Conservation (phyloP, 1,140 invertebrate genomes). For the Rhyzopertha dominica region DNA sequence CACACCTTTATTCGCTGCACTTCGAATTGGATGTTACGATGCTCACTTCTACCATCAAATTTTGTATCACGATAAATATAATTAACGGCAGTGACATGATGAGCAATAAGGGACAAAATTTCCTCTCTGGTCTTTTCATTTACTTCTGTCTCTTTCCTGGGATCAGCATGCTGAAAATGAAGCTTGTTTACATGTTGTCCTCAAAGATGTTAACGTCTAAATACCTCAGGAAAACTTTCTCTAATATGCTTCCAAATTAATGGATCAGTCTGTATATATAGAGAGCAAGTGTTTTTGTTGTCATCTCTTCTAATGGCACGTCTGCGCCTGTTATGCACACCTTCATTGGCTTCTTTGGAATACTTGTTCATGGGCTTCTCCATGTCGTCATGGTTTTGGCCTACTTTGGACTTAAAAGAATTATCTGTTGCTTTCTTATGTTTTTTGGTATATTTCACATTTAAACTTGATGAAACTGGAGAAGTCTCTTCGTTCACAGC, state of each 20-base stretch:
- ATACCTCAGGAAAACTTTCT: slow-evolving; percentile 63
- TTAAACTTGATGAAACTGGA: slow-evolving; percentile 36
- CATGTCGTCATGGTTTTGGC: too few species aligned
- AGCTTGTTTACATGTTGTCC: too few species aligned
- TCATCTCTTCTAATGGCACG: slow-evolving; percentile 50
- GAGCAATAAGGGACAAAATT: slow-evolving; percentile 94
- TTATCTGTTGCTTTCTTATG: slow-evolving; percentile 39
- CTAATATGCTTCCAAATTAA: slow-evolving; percentile 91
- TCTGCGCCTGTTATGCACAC: slow-evolving; percentile 44
- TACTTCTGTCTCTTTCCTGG: slow-evolving; percentile 54
- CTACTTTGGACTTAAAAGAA: too few species aligned
- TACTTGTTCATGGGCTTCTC: slow-evolving; percentile 57
- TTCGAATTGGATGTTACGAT: slow-evolving; percentile 96
- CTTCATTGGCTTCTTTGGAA: slow-evolving; percentile 59
- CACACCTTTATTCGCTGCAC: slow-evolving; percentile 91
- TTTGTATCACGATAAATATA: slow-evolving; percentile 94
- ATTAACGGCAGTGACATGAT: slow-evolving; percentile 97
- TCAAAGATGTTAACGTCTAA: too few species aligned
- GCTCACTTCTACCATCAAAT: slow-evolving; percentile 81
- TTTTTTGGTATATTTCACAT: slow-evolving; percentile 18
- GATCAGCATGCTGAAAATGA: slow-evolving; percentile 56
- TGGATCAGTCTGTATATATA: slow-evolving; percentile 97
- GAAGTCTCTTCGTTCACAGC: slow-evolving; percentile 60
- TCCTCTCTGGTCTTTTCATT: slow-evolving; percentile 90
- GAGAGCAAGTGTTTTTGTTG: slow-evolving; percentile 81